These are phyloP conservation scores for Willisornis vidua DNA, from an alignment of 2,113 vertebrate genomes.

Conservation along the genomic window DNA sequence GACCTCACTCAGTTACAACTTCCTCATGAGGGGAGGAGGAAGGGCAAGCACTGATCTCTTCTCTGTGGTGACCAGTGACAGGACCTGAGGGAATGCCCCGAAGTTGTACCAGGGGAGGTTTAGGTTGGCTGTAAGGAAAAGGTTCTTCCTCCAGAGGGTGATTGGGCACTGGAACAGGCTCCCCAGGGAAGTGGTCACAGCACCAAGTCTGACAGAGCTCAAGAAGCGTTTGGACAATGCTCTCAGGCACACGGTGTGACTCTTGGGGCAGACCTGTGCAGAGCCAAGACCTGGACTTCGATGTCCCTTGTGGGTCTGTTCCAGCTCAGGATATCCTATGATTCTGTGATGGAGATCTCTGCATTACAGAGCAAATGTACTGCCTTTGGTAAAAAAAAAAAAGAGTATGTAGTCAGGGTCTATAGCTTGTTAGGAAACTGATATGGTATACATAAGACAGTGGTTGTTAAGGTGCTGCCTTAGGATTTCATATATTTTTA, in stretches of 20 bases:
- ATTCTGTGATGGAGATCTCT: neutral
- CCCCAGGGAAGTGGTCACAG: neutral
- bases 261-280: neutral
- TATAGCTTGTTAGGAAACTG: neutral
- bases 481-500: too few relatives aligned
- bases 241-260: neutral
- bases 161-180: neutral
- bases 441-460: neutral
- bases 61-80: neutral
- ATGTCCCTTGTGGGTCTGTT: neutral
- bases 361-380: neutral
- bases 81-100: accelerated
- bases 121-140: neutral
- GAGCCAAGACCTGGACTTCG: neutral
- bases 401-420: neutral
- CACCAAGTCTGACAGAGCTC: neutral
- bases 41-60: neutral
- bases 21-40: neutral
- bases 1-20: neutral
- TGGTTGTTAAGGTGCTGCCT: neutral
- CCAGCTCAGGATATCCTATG: neutral
- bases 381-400: neutral
- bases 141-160: neutral
- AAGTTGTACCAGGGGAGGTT: neutral
- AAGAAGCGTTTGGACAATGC: neutral